Conservation (phyloP, 2,797 vertebrate species). For the Cephalopachus bancanus region DNA sequence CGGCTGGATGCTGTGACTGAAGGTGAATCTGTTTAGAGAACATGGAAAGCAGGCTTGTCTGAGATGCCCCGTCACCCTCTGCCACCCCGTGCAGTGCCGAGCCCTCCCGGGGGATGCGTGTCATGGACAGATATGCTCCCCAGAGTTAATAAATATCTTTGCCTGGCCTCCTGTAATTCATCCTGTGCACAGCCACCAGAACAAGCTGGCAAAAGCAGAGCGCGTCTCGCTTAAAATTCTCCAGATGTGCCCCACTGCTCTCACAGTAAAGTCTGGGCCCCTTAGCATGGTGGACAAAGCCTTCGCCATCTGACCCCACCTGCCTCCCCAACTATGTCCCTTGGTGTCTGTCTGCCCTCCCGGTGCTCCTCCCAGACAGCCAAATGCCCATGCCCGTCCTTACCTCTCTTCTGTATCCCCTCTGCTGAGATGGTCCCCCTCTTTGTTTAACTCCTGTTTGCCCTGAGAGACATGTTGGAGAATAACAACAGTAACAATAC, state of each 20-base stretch:
- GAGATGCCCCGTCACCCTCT: background rate
- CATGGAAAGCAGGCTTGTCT: background rate
- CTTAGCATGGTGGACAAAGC: background rate
- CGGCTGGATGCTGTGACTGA: background rate
- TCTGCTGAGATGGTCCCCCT: background rate
- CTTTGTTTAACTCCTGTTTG: background rate
- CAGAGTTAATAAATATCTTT: background rate
- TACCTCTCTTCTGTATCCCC: background rate
- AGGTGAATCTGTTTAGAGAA: background rate
- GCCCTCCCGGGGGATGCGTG: background rate
- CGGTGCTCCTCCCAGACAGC: too few species aligned
- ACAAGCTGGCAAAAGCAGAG: background rate
- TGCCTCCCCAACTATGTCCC: background rate
- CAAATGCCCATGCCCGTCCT: background rate
- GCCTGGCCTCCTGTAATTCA: background rate
- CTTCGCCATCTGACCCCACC: background rate
- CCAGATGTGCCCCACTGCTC: background rate
- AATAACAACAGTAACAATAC: background rate
- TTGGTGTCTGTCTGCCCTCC: background rate
- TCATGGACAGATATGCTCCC: background rate
- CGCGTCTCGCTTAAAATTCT: background rate
- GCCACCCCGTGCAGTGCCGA: fast-evolving
- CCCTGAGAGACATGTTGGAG: background rate
- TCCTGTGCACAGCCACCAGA: fast-evolving
- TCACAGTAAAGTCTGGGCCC: background rate